These are phyloP conservation scores for Xerus inauris DNA, from an alignment of 2,113 vertebrate species.

Conservation along the genomic window DNA sequence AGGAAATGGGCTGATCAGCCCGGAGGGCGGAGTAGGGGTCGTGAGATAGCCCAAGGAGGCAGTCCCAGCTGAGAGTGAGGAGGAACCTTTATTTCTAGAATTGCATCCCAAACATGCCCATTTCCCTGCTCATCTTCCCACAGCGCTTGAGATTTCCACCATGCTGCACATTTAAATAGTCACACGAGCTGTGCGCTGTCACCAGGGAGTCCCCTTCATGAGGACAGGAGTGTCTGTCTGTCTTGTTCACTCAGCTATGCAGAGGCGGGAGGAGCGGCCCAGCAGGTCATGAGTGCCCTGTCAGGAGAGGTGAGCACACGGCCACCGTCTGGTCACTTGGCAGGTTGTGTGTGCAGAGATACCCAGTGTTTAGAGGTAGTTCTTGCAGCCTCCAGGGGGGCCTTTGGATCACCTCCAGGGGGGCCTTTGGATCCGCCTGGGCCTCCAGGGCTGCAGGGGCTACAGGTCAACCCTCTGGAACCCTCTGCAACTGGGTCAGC, in stretches of 20 bases:
- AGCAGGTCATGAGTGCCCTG: not conserved
- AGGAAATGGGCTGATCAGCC: fast-evolving
- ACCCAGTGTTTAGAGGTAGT: too few relatives aligned
- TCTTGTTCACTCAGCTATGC: too few relatives aligned
- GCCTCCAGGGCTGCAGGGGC: not conserved
- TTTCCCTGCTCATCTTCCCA: not conserved
- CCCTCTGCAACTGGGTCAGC: slow-evolving; percentile 65
- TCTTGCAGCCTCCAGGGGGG: not conserved
- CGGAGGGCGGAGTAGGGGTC: not conserved
- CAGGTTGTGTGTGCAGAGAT: not conserved
- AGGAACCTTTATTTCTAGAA: not conserved
- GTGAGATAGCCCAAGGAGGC: not conserved
- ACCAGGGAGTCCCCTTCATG: not conserved
- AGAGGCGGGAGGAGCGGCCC: not conserved
- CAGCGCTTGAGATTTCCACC: not conserved
- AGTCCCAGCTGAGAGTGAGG: not conserved
- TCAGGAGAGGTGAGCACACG: not conserved
- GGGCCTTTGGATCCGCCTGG: not conserved
- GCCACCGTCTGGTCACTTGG: not conserved
- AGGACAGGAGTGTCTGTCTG: not conserved
- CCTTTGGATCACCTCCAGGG: not conserved
- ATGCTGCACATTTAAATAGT: not conserved
- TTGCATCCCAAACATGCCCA: not conserved
- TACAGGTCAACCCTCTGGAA: not conserved
- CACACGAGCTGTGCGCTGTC: not conserved